phyloP scores from a whole-genome alignment of 2,888 invertebrate genomes.

The Apoda limacodes region DNA sequence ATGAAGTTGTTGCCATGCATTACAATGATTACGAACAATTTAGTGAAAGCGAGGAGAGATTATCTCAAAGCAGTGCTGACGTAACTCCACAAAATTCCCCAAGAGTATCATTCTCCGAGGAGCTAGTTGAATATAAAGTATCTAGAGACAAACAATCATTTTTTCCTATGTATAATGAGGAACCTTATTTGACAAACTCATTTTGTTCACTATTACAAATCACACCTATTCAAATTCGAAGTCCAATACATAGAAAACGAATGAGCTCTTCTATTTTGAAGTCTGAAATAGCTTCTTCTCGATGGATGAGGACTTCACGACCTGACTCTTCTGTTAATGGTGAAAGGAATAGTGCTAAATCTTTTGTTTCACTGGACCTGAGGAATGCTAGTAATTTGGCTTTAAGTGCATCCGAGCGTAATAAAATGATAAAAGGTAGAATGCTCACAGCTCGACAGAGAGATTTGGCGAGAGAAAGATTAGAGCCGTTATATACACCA shows the following conservation, averaged over 20 bases:
- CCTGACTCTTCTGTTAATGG: slow-evolving; percentile 54
- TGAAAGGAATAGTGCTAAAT: slow-evolving; percentile 61
- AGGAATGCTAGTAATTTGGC: slow-evolving; percentile 38
- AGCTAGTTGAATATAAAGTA: slow-evolving; percentile 32
- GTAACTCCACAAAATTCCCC: slow-evolving; percentile 61
- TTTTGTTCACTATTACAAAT: slow-evolving; percentile 59
- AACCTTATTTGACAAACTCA: slow-evolving; percentile 37
- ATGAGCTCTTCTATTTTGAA: slow-evolving; percentile 48
- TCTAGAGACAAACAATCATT: slow-evolving; percentile 27
- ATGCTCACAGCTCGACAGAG: slow-evolving; percentile 51
- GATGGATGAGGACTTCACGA: slow-evolving; percentile 54
- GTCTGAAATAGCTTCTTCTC: slow-evolving; percentile 58
- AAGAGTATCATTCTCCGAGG: slow-evolving; percentile 33
- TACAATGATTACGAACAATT: slow-evolving; percentile 55
- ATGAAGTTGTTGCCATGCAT: slow-evolving; percentile 56
- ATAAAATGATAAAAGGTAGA: slow-evolving; percentile 34
- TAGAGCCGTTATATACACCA: slow-evolving; percentile 48
- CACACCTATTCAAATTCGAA: slow-evolving; percentile 52
- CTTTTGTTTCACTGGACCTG: slow-evolving; percentile 53
- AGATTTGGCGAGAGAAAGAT: slow-evolving; percentile 34
- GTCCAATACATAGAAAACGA: slow-evolving; percentile 42
- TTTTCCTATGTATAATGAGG: slow-evolving; percentile 32
- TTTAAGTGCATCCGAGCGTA: slow-evolving; percentile 43
- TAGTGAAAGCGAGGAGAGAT: slow-evolving; percentile 54
- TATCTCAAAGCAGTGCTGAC: slow-evolving; percentile 56